Evolutionary conservation across 2,888 invertebrate species (phyloP).

Genomic region (Lithodes maja): DNA sequence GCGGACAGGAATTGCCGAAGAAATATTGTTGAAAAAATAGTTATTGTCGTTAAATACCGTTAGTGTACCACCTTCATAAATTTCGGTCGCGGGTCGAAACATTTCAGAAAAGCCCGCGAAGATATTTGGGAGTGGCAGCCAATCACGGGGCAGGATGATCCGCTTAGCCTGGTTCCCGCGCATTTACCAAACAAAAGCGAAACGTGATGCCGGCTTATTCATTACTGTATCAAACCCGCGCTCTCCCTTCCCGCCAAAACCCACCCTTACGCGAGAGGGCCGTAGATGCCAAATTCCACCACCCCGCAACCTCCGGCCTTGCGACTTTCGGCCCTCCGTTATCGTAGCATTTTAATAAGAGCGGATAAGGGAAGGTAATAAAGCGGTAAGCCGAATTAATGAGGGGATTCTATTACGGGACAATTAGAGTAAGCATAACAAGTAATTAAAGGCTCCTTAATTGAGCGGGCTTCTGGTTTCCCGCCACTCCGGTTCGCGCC

Average conservation of each 20-base stretch:
- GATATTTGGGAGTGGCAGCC: conserved; percentile 42
- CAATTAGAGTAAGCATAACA: conserved; percentile 65
- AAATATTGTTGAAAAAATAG: too few relatives aligned
- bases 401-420: conserved; percentile 56
- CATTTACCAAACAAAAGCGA: conserved; percentile 66
- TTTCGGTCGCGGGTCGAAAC: conserved; percentile 10
- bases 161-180: conserved; percentile 58
- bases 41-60: too few relatives aligned
- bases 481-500: not conserved
- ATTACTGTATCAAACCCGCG: conserved; percentile 31
- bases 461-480: conserved; percentile 40
- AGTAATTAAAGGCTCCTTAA: conserved; percentile 60
- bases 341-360: conserved; percentile 57
- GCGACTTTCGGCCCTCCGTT: not conserved
- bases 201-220: conserved; percentile 54
- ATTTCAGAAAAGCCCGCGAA: conserved; percentile 10
- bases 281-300: not conserved
- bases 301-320: not conserved
- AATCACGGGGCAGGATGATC: conserved; percentile 55
- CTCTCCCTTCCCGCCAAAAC: not conserved
- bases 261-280: not conserved
- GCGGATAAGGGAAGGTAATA: conserved; percentile 55
- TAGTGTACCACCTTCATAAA: not conserved
- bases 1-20: too few relatives aligned
- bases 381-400: conserved; percentile 59